Percentiles rank a stretch among this genome's conserved stretches.
phyloP scores from a whole-genome alignment of 2,888 invertebrate species.

The Calliopum simillimum region DNA sequence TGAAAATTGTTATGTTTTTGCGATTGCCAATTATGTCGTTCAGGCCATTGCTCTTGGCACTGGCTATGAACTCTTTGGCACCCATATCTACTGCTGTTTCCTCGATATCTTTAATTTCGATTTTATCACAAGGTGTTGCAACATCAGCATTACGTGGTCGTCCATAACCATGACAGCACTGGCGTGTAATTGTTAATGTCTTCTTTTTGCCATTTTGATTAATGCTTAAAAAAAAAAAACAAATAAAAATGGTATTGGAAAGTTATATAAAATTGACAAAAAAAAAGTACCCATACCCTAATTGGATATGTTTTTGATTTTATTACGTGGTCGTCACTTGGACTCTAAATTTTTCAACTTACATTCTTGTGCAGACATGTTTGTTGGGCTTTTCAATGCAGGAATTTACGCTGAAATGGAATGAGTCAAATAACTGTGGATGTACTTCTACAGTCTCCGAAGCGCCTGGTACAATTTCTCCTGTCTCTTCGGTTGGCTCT shows the following conservation, averaged over 20 bases:
- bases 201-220: constrained; percentile 72
- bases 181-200: constrained; percentile 73
- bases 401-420: constrained; percentile 66
- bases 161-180: constrained; percentile 77
- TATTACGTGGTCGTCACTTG: constrained; percentile 1
- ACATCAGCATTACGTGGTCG: constrained; percentile 65
- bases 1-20: constrained; percentile 73
- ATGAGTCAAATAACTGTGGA: constrained; percentile 58
- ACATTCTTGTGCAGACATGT: constrained; percentile 66
- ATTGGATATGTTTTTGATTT: neutral
- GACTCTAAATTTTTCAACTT: constrained; percentile 49
- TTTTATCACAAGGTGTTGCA: constrained; percentile 69
- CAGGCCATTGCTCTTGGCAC: constrained; percentile 70
- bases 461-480: constrained; percentile 49
- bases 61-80: constrained; percentile 71
- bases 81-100: constrained; percentile 72
- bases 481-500: constrained; percentile 52
- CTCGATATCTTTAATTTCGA: constrained; percentile 71
- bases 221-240: constrained; percentile 62
- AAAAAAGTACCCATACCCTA: constrained; percentile 17
- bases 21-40: constrained; percentile 66
- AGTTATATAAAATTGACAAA: neutral
- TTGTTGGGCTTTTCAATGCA: constrained; percentile 66
- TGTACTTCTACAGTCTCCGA: constrained; percentile 49
- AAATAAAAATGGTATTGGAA: constrained; percentile 8